Base-by-base conservation (phyloP, 2,113 vertebrate species). In the Clarias macrocephalus region DNA sequence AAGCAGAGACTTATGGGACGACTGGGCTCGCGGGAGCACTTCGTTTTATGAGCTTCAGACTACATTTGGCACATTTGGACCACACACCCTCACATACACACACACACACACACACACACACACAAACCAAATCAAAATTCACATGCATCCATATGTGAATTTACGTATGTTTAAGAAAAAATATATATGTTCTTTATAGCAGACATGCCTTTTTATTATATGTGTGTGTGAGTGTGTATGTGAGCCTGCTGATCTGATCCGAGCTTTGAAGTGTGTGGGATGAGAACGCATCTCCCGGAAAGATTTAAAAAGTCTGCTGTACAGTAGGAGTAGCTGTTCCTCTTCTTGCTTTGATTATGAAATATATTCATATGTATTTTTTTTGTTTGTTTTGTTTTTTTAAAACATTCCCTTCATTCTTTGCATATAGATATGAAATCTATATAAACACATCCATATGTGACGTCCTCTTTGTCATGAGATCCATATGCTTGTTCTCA, bases 351-450 rank as follows among this genome's bases (percentile, higher is more conserved):
- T 80, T 86, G 76, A 80, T 86, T 63, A 77, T 7, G 16, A 21
- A 76, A 85, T 66, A 63, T 80, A 76, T 57, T 8, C 62, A 54
- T 28, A 28, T 68, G 37, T 37, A 8, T n/a, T n/a, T n/a, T n/a
- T n/a, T n/a, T n/a, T 42, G 52, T 37, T 1, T 33, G 33, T 37
- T 37, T 37, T 42, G 54, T 70, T 30, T 52, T 70, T 30, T 52
- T 86, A n/a, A n/a, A n/a, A 63, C 52, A 80, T 88, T 77, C 84
- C 84, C 23, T 77, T 63, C 59, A 66, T 85, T 85, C 28, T 82
- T 56, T 15, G 13, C 63, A 7, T 28, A 16, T 21, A 54, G 25
- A 82, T 8, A 37, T 21, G 7, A 2, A 18, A 52, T 21, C 28
- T 3, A 30, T 3, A 30, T 56, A 57, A 59, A 66, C 9, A n/a